Evolutionary conservation across 2,113 vertebrate species (phyloP).

Genomic region (Reinhardtius hippoglossoides): DNA sequence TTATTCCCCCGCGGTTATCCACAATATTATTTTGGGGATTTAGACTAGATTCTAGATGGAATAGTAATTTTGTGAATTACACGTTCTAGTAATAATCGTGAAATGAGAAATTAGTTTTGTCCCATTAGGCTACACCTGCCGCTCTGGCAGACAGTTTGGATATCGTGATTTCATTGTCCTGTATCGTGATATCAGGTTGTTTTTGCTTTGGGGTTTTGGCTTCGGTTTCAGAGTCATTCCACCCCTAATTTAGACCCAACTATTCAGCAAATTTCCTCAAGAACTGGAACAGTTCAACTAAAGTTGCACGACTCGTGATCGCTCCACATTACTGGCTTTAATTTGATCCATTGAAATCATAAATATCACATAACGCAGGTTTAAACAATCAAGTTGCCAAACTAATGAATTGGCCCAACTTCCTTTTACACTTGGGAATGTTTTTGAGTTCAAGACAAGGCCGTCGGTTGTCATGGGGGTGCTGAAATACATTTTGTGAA

Average conservation of each 20-base stretch:
- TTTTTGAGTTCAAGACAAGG: neutral
- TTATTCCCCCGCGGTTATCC: too few relatives aligned
- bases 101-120: too few relatives aligned
- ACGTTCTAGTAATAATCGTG: too few relatives aligned
- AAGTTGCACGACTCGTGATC: neutral
- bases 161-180: neutral
- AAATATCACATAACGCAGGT: constrained; percentile 1
- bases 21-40: too few relatives aligned
- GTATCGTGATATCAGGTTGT: neutral
- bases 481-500: constrained; percentile 32
- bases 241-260: neutral
- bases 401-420: constrained; percentile 37
- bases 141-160: neutral
- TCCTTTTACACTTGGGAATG: constrained; percentile 11
- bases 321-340: neutral
- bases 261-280: neutral
- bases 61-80: too few relatives aligned
- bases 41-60: too few relatives aligned
- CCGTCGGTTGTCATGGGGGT: neutral
- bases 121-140: too few relatives aligned
- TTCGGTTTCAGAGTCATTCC: neutral
- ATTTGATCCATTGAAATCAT: neutral
- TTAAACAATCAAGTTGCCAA: constrained; percentile 27
- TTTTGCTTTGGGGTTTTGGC: neutral
- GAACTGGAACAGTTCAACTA: neutral